Conservation (phyloP, 2,113 vertebrate species). For the Crypturellus undulatus region DNA sequence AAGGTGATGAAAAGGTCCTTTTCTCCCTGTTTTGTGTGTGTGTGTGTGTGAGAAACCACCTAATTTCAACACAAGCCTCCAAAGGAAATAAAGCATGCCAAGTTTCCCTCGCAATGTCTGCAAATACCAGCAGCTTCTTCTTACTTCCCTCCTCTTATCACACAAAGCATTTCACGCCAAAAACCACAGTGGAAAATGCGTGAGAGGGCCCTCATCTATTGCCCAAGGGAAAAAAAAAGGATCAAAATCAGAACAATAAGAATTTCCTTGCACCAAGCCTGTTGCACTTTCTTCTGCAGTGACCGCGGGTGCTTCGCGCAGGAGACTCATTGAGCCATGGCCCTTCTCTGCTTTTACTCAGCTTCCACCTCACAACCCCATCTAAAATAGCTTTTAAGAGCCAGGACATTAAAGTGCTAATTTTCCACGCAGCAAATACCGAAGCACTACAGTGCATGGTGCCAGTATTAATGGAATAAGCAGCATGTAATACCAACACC, state of each 20-base stretch:
- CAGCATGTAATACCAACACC: background rate
- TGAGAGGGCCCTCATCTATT: constrained; percentile 5
- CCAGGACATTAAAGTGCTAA: background rate
- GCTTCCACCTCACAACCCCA: background rate
- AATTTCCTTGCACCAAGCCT: constrained; percentile 22
- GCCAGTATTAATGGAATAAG: background rate
- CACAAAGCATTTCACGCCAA: background rate
- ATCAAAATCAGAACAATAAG: constrained; percentile 3
- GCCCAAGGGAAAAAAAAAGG: background rate
- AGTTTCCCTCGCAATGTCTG: background rate
- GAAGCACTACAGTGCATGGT: background rate
- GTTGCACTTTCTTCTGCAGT: constrained; percentile 17
- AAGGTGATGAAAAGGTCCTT: background rate
- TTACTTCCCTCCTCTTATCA: background rate
- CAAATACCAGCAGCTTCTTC: constrained; percentile 27
- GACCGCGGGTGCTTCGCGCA: background rate
- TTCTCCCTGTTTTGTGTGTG: background rate
- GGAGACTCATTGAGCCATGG: background rate
- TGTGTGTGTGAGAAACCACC: background rate
- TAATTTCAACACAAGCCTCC: background rate
- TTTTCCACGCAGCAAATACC: background rate
- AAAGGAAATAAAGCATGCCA: background rate
- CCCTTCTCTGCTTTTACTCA: background rate
- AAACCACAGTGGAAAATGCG: background rate
- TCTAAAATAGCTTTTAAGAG: background rate